These are phyloP conservation scores for Pocota personata DNA, from an alignment of 2,888 invertebrate species.

Conservation along the genomic window DNA sequence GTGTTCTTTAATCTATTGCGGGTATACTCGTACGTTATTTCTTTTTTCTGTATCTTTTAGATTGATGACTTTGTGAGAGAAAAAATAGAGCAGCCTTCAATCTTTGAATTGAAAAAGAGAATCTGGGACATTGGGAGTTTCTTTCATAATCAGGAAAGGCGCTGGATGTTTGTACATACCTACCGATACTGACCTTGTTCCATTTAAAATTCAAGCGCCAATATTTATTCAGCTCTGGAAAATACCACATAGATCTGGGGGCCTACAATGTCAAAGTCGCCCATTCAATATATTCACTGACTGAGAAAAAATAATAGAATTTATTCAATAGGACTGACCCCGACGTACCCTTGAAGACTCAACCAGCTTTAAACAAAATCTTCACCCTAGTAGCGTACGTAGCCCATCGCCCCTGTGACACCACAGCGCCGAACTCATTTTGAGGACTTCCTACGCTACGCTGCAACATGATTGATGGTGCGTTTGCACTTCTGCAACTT, in stretches of 20 bases:
- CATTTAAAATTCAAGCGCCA: too few species aligned
- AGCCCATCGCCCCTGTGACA: not conserved
- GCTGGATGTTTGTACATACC: too few species aligned
- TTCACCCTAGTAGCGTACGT: not conserved
- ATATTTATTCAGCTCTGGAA: too few species aligned
- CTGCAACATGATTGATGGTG: slow-evolving; percentile 68
- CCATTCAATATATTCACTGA: too few species aligned
- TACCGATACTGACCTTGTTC: too few species aligned
- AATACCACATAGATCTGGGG: too few species aligned
- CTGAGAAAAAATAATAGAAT: slow-evolving; percentile 52
- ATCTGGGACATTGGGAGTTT: not conserved
- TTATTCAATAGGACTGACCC: slow-evolving; percentile 21
- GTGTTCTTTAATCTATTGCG: slow-evolving; percentile 37
- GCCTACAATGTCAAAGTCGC: too few species aligned
- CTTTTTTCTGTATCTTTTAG: slow-evolving; percentile 9
- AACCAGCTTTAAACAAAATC: slow-evolving; percentile 39
- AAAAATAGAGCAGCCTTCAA: not conserved
- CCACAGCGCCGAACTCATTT: not conserved
- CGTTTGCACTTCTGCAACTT: slow-evolving; percentile 64
- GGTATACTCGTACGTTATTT: not conserved
- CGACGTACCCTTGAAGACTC: not conserved
- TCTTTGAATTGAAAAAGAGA: not conserved
- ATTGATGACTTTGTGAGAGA: slow-evolving; percentile 54
- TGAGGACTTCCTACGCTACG: slow-evolving; percentile 9
- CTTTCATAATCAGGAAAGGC: too few species aligned